Percentiles rank a stretch among this genome's conserved stretches.
Evolutionary conservation across 1,140 invertebrate species (phyloP).

Genomic region (Agrilus planipennis): DNA sequence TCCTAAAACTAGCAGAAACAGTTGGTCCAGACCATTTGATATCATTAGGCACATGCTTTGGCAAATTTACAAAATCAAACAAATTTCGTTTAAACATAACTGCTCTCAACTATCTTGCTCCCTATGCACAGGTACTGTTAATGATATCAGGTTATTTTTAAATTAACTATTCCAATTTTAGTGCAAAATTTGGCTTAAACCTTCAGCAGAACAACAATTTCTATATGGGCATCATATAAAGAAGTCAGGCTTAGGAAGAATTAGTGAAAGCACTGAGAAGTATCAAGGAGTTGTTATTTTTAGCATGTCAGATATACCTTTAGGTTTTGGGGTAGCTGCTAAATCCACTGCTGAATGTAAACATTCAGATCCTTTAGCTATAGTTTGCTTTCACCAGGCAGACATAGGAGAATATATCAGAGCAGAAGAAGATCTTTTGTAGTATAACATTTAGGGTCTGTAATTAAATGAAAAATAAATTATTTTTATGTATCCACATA

Average conservation of each 20-base stretch:
- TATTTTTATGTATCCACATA: no score
- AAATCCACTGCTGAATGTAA: constrained; percentile 88
- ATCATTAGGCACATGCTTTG: constrained; percentile 91
- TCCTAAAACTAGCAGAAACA: constrained; percentile 61
- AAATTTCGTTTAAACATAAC: constrained; percentile 95
- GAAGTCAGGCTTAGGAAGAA: constrained; percentile 89
- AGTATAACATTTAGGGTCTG: no score
- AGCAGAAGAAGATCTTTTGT: constrained; percentile 60
- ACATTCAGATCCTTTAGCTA: constrained; percentile 73
- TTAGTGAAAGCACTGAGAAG: constrained; percentile 89
- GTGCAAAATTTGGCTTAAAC: constrained; percentile 95
- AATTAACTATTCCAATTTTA: no score
- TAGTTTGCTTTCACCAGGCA: constrained; percentile 49
- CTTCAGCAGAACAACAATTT: constrained; percentile 96
- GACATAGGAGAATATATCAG: constrained; percentile 97
- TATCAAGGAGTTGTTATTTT: constrained; percentile 92
- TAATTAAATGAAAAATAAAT: no score
- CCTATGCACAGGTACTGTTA: constrained; percentile 92
- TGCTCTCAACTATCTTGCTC: constrained; percentile 91
- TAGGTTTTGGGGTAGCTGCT: constrained; percentile 90
- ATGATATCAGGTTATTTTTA: no score
- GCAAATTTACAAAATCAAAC: constrained; percentile 94
- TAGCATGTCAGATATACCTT: constrained; percentile 90
- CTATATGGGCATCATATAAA: constrained; percentile 93
- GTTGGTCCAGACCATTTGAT: constrained; percentile 72